phyloP scores from a whole-genome alignment of 35 echinoderm and acorn worm genomes.

The Antedon bifida region DNA sequence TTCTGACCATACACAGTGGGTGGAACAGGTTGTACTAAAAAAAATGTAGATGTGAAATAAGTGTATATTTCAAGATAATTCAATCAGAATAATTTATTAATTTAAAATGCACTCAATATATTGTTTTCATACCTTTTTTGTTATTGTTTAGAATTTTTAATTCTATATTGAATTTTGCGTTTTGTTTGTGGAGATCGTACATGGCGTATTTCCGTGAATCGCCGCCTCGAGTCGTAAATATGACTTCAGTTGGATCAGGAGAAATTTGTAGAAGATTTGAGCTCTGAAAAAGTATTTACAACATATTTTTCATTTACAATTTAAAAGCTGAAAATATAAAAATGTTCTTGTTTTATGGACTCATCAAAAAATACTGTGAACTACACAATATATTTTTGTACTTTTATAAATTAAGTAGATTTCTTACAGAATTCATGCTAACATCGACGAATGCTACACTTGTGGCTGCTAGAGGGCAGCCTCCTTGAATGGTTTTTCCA shows the following conservation, averaged over 20 bases:
- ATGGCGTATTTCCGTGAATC: constrained; percentile 14
- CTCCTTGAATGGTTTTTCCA: constrained; percentile 16
- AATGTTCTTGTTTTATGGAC: background rate
- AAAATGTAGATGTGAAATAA: background rate
- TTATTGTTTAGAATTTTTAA: background rate
- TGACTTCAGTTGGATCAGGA: constrained; percentile 19
- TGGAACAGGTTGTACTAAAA: constrained; percentile 24
- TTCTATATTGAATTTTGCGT: background rate
- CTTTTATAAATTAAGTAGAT: background rate
- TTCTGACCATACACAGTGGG: constrained; percentile 50
- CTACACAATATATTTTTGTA: too few species aligned
- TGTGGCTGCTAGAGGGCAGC: constrained; percentile 53
- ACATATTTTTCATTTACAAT: too few species aligned
- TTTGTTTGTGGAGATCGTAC: constrained; percentile 31
- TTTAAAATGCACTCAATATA: background rate
- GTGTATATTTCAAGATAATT: too few species aligned
- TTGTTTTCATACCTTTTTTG: background rate
- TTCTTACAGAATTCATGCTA: constrained; percentile 57
- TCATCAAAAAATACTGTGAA: too few species aligned
- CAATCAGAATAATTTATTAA: background rate
- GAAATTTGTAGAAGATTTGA: constrained; percentile 16
- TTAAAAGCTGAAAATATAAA: background rate
- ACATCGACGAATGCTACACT: constrained; percentile 66
- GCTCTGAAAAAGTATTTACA: background rate
- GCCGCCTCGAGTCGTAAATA: constrained; percentile 6